phyloP scores from a whole-genome alignment of 2,888 invertebrate genomes.

The Phanerotoma sp. region DNA sequence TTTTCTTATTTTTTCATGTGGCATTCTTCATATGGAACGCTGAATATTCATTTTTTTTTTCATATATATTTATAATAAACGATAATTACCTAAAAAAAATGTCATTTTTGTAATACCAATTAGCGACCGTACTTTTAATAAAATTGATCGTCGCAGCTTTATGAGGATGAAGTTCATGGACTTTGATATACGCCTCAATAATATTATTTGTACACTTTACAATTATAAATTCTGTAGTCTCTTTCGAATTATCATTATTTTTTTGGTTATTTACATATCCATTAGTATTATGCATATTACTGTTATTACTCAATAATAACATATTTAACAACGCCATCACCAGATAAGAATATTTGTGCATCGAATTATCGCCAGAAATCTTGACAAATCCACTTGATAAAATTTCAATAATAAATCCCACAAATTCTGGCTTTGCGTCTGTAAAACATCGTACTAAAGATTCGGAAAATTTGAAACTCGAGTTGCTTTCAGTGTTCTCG shows the following conservation, averaged over 20 bases:
- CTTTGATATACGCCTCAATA: conserved; percentile 48
- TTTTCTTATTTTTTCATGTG: too few relatives aligned
- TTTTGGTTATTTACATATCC: too few relatives aligned
- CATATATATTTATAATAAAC: too few relatives aligned
- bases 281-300: conserved; percentile 20
- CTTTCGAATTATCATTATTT: conserved; percentile 25
- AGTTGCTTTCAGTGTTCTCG: conserved; percentile 29
- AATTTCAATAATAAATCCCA: conserved; percentile 43
- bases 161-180: conserved; percentile 51
- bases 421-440: conserved; percentile 41
- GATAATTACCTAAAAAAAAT: conserved; percentile 37
- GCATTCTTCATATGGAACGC: too few relatives aligned
- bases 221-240: conserved; percentile 43
- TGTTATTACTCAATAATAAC: conserved; percentile 41
- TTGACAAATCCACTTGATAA: conserved; percentile 44
- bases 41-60: too few relatives aligned
- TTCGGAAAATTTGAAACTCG: conserved; percentile 42
- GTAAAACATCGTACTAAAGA: conserved; percentile 46
- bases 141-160: conserved; percentile 46
- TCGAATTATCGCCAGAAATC: conserved; percentile 41
- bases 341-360: conserved; percentile 49
- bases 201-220: conserved; percentile 40
- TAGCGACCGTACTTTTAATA: conserved; percentile 40
- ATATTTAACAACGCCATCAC: conserved; percentile 48
- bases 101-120: conserved; percentile 42